Conservation (phyloP, 2,797 vertebrate species). For the Muscicapa striata region DNA sequence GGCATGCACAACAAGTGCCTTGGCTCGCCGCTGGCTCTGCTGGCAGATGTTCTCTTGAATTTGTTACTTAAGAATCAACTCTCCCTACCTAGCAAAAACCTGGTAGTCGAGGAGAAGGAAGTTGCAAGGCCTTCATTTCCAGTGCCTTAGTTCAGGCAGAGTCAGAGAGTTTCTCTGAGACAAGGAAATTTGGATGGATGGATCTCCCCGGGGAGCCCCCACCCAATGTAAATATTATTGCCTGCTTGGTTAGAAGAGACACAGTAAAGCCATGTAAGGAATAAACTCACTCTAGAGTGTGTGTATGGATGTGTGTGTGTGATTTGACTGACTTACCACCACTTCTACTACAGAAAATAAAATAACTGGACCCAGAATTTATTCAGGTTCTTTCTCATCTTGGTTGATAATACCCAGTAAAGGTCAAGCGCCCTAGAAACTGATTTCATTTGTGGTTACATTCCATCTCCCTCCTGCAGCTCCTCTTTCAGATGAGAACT, state of each 20-base stretch:
- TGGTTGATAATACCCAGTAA: neutral
- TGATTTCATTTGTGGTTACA: slow-evolving; percentile 3
- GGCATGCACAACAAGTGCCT: accelerated
- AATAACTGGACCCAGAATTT: neutral
- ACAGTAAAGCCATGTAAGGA: slow-evolving; percentile 11
- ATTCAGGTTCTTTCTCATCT: neutral
- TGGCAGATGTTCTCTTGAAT: neutral
- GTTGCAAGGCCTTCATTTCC: neutral
- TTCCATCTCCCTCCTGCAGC: neutral
- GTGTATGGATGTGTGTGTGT: neutral
- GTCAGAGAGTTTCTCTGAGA: neutral
- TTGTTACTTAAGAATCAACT: neutral
- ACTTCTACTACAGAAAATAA: neutral
- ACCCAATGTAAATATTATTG: neutral
- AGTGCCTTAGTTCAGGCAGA: neutral
- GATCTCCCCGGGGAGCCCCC: neutral
- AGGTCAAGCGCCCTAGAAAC: slow-evolving; percentile 28
- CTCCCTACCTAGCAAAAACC: neutral
- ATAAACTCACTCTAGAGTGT: neutral
- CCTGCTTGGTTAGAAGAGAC: neutral
- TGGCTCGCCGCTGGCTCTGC: neutral
- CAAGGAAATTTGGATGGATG: neutral
- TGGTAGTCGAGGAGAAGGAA: neutral
- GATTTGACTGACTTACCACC: neutral
- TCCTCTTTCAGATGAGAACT: neutral